Evolutionary conservation across 1,140 invertebrate species (phyloP).

Genomic region (Metopolophium dirhodum): DNA sequence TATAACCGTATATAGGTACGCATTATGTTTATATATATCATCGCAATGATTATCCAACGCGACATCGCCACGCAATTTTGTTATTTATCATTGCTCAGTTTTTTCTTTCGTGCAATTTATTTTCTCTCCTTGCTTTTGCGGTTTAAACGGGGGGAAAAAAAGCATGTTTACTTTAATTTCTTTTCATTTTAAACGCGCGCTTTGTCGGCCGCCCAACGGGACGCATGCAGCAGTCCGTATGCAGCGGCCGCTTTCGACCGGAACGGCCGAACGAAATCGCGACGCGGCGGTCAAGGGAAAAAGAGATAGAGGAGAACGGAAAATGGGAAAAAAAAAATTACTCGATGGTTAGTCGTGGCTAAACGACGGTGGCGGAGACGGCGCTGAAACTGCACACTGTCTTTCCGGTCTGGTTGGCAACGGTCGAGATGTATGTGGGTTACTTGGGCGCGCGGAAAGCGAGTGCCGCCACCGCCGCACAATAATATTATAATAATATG

Average conservation of each 20-base stretch:
- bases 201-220: neutral
- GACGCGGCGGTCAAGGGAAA: constrained; percentile 24
- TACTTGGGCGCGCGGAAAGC: constrained; percentile 43
- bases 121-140: neutral
- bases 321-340: constrained; percentile 29
- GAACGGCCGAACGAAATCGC: neutral
- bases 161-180: constrained; percentile 14
- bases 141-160: neutral
- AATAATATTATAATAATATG: neutral
- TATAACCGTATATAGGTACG: neutral
- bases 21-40: neutral
- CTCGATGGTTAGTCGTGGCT: constrained; percentile 47
- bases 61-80: neutral
- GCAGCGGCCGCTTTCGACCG: neutral
- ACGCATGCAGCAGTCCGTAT: neutral
- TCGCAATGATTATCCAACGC: neutral
- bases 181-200: neutral
- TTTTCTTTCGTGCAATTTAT: neutral
- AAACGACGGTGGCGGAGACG: neutral
- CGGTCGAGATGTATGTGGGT: constrained; percentile 50
- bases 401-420: constrained; percentile 55
- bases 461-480: neutral
- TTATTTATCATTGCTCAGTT: neutral
- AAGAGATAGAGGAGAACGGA: constrained; percentile 10
- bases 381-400: neutral